Base-by-base conservation (phyloP, 2,113 vertebrate species). In the Cyanoramphus novaezelandiae region DNA sequence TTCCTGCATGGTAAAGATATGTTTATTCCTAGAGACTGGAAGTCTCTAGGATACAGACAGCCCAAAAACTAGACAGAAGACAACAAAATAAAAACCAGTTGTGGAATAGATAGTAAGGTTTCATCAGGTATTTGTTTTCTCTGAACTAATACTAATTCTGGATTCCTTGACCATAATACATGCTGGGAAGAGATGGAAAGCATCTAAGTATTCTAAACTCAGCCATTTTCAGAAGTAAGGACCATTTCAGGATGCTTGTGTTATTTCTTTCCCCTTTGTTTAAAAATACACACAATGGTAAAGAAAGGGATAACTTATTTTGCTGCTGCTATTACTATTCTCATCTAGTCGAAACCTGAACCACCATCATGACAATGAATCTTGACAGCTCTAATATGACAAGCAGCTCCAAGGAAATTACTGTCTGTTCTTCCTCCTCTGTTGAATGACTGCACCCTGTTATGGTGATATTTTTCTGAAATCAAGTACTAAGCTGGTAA, bases 331-430 rank as follows among this genome's bases (percentile, higher is more conserved):
- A 41, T 83, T 86, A 46, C 41, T 70, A 6, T 70, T 93, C 43
- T 62, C 60, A 70, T 63, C 52, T 52, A 52, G 29, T 41, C 39
- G 31, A 87, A 77, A 50, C 15, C 52, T 75, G 53, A 52, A 14
- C 8, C 27, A 68, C 57, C 41, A 81, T 95, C 55, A 55, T 37
- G n/a, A 17, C 44, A 91, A 81, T 53, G 23, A 92, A 90, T 89
- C 53, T 31, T 52, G 88, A 67, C 88, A 77, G 43, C 76, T 80
- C 10, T 67, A 46, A 86, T 84, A 88, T n/a, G 92, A 93, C 84
- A 93, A 86, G 17, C 77, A 55, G 85, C 49, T 94, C 24, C 71
- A 92, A 94, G 53, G 52, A 97, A 87, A 60, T 78, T 64, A 85
- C 49, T 57, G 20, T 31, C 20, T 78, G 87, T 70, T 95, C 75